Evolutionary conservation across 2,113 vertebrate species (phyloP).

Genomic region (Heterochromis multidens): DNA sequence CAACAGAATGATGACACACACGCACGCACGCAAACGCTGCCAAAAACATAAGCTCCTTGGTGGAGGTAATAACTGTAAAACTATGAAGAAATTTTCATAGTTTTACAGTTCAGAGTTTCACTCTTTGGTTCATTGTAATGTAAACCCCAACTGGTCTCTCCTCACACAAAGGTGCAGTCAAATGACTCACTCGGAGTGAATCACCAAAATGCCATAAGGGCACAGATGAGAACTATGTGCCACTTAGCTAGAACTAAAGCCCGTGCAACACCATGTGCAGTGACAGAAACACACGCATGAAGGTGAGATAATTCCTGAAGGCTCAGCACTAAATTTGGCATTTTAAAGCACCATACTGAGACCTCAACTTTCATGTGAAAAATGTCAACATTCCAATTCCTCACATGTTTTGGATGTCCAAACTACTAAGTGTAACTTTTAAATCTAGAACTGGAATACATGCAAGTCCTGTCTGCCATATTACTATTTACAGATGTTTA

Average conservation of each 20-base stretch:
- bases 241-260: constrained; percentile 1
- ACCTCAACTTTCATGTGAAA: neutral
- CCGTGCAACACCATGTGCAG: neutral
- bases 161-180: constrained; percentile 10
- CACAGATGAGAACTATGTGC: constrained; percentile 4
- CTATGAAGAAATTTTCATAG: neutral
- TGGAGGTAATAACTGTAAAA: neutral
- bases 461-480: neutral
- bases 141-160: neutral
- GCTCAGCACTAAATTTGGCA: neutral
- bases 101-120: too few species aligned
- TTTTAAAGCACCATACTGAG: neutral
- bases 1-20: too few species aligned
- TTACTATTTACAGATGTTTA: neutral
- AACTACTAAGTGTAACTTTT: neutral
- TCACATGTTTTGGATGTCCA: neutral
- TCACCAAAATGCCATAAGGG: constrained; percentile 21
- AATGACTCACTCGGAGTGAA: constrained; percentile 18
- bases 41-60: too few species aligned
- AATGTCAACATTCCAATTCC: neutral
- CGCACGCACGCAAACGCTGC: too few species aligned
- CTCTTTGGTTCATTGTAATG: too few species aligned
- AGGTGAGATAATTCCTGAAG: constrained; percentile 16
- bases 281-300: neutral
- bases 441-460: neutral